Base-by-base conservation (phyloP, 2,888 invertebrate species). In the Cotesia congregata region DNA sequence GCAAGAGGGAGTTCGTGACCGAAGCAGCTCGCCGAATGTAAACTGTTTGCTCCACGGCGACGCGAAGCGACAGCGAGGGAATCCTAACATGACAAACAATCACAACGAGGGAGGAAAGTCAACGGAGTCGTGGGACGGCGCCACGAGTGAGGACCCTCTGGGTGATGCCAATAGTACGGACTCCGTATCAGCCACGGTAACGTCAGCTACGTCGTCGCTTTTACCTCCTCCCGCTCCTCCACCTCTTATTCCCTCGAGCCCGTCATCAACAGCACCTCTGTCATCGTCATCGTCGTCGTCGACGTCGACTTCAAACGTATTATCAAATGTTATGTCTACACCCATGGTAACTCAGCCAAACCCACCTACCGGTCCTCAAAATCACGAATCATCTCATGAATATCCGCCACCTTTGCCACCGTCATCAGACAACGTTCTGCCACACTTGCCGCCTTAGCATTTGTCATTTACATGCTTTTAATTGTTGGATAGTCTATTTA, bases 1-100 rank as follows among this genome's bases (percentile, higher is more conserved):
- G 86, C 96, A 96, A 88, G 95, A 95, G 84, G 90, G 90, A 40
- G 91, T 91, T 12, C 90, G 92, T n/a, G 92, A 93, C 75, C 91
- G 93, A 38, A 94, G 94, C 75, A 94, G 95, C 39, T 95, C 95
- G 12, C 95, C 95, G 0, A 94, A 93, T 83, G 91, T 93, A 67
- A 92, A 92, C 81, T 90, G 86, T 79, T 80, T 89, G 17, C 77
- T 89, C 5, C 87, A 88, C 67, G 88, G 88, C 0, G 89, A 89
- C 62, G 83, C 86, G 0, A 89, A 89, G 71, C 84, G 89, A 5
- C 89, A 89, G 73, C 85, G 88, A 62, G 84, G 82, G 40, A 76
- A 82, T 7, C 84, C 81, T 60, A 79, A 74, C 7, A 72, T 83
- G 5, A 79, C 85, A 20, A 88, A 85, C 72, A 85, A 84, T 78